These are phyloP conservation scores for Lepus townsendii DNA, from an alignment of 2,797 vertebrate genomes.

Conservation along the genomic window DNA sequence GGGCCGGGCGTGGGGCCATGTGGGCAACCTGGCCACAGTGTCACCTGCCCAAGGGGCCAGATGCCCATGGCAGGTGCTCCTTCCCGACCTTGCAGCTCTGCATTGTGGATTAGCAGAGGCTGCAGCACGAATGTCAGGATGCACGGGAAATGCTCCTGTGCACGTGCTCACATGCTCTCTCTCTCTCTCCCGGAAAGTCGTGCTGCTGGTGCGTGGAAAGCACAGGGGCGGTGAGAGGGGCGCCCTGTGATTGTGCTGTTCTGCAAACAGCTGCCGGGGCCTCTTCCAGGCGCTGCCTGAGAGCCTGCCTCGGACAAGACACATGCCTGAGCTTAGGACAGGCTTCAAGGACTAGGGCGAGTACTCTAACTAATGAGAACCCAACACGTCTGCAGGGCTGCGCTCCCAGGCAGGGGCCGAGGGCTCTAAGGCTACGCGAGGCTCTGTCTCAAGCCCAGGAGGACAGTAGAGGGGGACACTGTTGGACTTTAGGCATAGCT, in stretches of 20 bases:
- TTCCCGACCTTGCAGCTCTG: background rate
- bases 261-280: background rate
- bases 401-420: background rate
- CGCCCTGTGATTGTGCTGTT: background rate
- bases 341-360: background rate
- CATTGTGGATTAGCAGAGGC: background rate
- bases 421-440: background rate
- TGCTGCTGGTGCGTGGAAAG: background rate
- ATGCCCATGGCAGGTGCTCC: background rate
- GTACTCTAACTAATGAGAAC: background rate
- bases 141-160: background rate
- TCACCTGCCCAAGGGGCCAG: background rate
- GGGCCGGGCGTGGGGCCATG: background rate
- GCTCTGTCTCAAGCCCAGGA: background rate
- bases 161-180: background rate
- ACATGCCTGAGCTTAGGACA: background rate
- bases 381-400: background rate
- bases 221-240: background rate
- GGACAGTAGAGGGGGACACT: background rate
- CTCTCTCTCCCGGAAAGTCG: slow-evolving; percentile 1
- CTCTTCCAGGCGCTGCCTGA: background rate
- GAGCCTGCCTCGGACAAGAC: background rate
- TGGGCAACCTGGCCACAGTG: background rate
- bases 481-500: slow-evolving; percentile 35
- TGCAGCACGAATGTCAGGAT: background rate